Evolutionary conservation across 2,113 vertebrate species (phyloP), one percentile per base, ranked within the genome.

Genomic region (Ctenodactylus gundi): DNA sequence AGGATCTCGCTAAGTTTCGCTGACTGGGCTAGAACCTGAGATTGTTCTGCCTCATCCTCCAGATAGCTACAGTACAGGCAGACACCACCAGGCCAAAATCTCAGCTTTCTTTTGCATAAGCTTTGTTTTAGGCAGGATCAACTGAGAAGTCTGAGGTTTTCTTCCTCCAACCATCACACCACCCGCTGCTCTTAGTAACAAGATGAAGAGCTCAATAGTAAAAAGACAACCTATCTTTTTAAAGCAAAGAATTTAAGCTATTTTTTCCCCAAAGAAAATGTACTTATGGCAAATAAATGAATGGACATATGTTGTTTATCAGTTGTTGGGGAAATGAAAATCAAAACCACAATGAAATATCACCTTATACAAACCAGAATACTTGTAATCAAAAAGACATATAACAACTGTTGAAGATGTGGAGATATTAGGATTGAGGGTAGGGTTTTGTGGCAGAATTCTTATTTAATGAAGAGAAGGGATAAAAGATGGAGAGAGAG

Each of bases 251-350:
- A 70, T 83, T 90, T 78, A 53, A 86, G 73, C 46, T 77, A 36
- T 62, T 25, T n/a, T 85, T 85, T 72, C 46, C 27, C 41, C 70
- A 46, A 88, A 90, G 31, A 87, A 81, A 46, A 55, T 34, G 9
- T 25, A 41, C 20, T 34, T 41, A 85, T 7, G 18, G 44, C 34
- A 46, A 86, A 57, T 67, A 67, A 41, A 36, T 41, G 80, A 46
- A 85, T 85, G 18, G 67, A 83, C 55, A 94, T 8, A 20, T 62
- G 6, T 14, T 90, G 65, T 49, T 39, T 41, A 57, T 36, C 41
- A 93, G 64, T 67, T 72, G n/a, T 89, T 78, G 80, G 34, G 62
- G 29, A 94, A 88, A 93, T 34, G 7, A 94, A 91, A 34, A 84
- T 80, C 64, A 78, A 83, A 91, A 90, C 18, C 20, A 46, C 20